A percentile compares a stretch with the other conserved stretches of the same genome.
These are phyloP conservation scores for Branchipolynoe longqiensis DNA, from an alignment of 2,888 invertebrate genomes.

Conservation along the genomic window DNA sequence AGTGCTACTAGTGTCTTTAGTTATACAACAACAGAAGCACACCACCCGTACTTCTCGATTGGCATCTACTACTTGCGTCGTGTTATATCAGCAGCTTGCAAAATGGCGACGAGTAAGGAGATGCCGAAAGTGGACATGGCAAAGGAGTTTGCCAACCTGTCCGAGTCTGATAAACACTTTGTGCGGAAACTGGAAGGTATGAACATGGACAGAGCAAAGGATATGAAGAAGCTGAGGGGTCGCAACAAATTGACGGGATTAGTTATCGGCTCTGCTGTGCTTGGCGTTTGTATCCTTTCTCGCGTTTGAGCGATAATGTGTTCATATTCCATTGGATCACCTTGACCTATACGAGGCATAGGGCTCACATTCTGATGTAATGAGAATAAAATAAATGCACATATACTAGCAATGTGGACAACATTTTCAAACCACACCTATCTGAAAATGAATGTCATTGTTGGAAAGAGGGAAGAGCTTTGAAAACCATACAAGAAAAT, in stretches of 20 bases:
- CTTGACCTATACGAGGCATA: constrained; percentile 37
- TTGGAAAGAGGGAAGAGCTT: no score
- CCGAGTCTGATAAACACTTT: constrained; percentile 87
- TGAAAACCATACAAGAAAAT: no score
- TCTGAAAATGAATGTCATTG: no score
- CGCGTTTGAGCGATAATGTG: constrained; percentile 58
- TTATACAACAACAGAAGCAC: no score
- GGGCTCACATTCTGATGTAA: no score
- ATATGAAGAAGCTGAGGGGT: constrained; percentile 85
- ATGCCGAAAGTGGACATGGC: constrained; percentile 85
- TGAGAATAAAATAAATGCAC: no score
- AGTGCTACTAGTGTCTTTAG: no score
- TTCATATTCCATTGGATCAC: not conserved
- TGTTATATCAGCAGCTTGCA: no score
- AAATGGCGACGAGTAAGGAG: constrained; percentile 70
- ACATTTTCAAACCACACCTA: no score
- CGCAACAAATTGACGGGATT: constrained; percentile 88
- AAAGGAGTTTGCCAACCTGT: constrained; percentile 79
- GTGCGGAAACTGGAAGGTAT: constrained; percentile 90
- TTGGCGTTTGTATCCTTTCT: constrained; percentile 85
- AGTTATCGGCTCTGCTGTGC: constrained; percentile 86
- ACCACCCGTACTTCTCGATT: no score
- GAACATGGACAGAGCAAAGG: constrained; percentile 88
- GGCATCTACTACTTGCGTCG: no score
- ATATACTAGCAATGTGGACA: no score